Conservation (phyloP, 2,888 invertebrate genomes). For the Quadroppia sp. region DNA sequence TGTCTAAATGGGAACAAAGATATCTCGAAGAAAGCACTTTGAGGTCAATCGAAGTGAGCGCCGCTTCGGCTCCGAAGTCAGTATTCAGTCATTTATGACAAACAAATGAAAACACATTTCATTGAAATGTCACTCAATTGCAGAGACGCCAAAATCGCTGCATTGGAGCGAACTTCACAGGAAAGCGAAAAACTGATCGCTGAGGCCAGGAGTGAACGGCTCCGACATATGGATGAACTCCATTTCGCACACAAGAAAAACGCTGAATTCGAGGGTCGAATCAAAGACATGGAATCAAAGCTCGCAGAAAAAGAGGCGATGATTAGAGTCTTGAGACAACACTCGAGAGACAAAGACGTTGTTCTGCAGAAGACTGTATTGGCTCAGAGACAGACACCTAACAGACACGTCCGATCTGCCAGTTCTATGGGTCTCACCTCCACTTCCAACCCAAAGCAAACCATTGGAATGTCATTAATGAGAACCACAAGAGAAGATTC, state of each 20-base stretch:
- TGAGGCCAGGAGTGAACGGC: conserved; percentile 77
- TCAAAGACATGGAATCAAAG: conserved; percentile 80
- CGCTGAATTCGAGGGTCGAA: conserved; percentile 73
- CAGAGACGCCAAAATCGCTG: conserved; percentile 78
- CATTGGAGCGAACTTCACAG: conserved; percentile 68
- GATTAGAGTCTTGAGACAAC: conserved; percentile 73
- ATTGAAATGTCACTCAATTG: too few species aligned
- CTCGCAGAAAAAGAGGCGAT: conserved; percentile 83
- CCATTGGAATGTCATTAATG: not conserved
- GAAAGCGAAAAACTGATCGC: conserved; percentile 79
- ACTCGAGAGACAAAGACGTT: conserved; percentile 51
- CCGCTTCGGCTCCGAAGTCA: conserved; percentile 69
- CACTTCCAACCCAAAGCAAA: conserved; percentile 33
- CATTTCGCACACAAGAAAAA: conserved; percentile 77
- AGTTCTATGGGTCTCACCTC: conserved; percentile 47
- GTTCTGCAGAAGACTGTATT: conserved; percentile 49
- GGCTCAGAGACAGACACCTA: conserved; percentile 49
- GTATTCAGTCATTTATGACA: conserved; percentile 46
- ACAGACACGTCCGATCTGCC: conserved; percentile 47
- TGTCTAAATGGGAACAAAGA: conserved; percentile 78
- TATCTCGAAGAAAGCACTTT: conserved; percentile 75
- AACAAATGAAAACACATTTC: not conserved
- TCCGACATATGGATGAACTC: conserved; percentile 81
- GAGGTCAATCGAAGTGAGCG: conserved; percentile 73
- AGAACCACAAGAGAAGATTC: conserved; percentile 1